Evolutionary conservation across 2,113 vertebrate species (phyloP), one percentile per base, ranked within the genome.

Genomic region (Silurus asotus): DNA sequence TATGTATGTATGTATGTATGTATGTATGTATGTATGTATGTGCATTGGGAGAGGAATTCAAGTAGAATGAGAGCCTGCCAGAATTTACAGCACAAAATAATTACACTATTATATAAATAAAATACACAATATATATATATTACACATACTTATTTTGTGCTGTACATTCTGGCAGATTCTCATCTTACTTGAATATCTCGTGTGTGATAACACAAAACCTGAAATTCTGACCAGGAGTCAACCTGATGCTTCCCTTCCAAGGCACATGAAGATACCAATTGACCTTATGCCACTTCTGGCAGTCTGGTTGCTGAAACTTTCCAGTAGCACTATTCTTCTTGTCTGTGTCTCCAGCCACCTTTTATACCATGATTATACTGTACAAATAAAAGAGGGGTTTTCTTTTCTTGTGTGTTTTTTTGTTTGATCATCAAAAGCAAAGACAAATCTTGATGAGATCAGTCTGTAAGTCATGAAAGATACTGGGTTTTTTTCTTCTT

Each of bases 371-470:
- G 67, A 88, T 90, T 89, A 92, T 91, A 88, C 86, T 90, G 82
- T 91, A 90, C 88, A 91, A 95, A 95, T 93, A 94, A 95, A 19
- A 85, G 53, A 53, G 85, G n/a, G n/a, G n/a, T 82, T 89, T 87
- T 81, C 49, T 65, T 83, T 81, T 81, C 28, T 84, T 28, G 64
- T 56, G 59, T 48, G 69, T 23, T 10, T 58, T 56, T 20, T 61
- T 5, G 10, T 0, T 9, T 81, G 45, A 51, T 81, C 1, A 75
- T 62, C 58, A 53, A 23, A 45, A 51, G 28, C 49, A 23, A 56
- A 74, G 15, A 83, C 8, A 56, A 19, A 55, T 70, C 6, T 37
- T 37, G 14, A 17, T 49, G 1, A 72, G 45, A 4, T 69, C 65
- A 37, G 28, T 13, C 28, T 69, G 3, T 25, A 65, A n/a, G 9